Evolutionary conservation across 2,888 invertebrate species (phyloP).

Genomic region (Drosophila borealis): DNA sequence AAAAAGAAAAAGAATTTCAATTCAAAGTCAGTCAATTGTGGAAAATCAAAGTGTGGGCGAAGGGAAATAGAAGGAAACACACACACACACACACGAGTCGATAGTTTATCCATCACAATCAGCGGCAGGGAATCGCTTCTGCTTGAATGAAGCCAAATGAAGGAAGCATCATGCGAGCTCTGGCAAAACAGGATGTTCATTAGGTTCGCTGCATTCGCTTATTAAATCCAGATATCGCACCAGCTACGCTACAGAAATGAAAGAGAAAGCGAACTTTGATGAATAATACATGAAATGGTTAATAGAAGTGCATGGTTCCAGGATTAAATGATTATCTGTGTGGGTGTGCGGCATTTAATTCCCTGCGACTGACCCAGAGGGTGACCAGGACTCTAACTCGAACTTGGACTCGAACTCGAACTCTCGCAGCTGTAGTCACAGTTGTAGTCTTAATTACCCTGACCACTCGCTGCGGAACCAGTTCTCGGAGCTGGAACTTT

Average conservation of each 20-base stretch:
- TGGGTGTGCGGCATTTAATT: constrained; percentile 46
- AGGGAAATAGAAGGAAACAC: neutral
- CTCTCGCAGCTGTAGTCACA: neutral
- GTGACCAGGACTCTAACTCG: neutral
- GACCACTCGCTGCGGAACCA: constrained; percentile 41
- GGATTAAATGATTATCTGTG: constrained; percentile 74
- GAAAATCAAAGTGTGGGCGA: constrained; percentile 25
- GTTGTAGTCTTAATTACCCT: constrained; percentile 58
- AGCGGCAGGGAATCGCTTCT: constrained; percentile 74
- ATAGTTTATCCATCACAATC: constrained; percentile 81
- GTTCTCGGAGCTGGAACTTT: constrained; percentile 20
- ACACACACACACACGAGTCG: constrained; percentile 11
- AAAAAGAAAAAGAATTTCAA: constrained; percentile 62
- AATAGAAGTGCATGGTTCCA: constrained; percentile 47
- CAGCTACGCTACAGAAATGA: constrained; percentile 26
- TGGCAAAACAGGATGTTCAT: constrained; percentile 74
- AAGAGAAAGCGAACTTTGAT: constrained; percentile 45
- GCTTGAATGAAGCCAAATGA: constrained; percentile 69
- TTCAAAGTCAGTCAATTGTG: constrained; percentile 70
- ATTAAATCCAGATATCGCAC: constrained; percentile 67
- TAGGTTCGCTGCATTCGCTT: constrained; percentile 75
- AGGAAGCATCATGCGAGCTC: constrained; percentile 17
- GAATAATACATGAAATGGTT: constrained; percentile 74
- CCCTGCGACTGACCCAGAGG: constrained; percentile 25
- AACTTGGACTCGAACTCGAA: neutral